These are phyloP conservation scores for Vespertilio murinus DNA, from an alignment of 2,797 vertebrate species.

Conservation along the genomic window DNA sequence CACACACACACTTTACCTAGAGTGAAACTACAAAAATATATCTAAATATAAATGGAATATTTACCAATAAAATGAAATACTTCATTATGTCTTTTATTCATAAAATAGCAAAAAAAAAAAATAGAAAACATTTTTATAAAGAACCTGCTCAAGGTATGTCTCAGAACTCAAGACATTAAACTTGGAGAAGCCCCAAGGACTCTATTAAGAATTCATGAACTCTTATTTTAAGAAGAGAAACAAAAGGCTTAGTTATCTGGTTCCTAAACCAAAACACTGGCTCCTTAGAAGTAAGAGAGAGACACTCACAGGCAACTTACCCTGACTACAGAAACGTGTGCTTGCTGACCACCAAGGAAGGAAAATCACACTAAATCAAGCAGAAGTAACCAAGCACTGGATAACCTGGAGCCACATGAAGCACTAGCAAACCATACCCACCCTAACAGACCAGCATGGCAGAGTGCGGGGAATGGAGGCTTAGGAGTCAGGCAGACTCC, in stretches of 20 bases:
- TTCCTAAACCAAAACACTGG: neutral
- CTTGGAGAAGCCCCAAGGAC: neutral
- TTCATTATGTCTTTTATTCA: neutral
- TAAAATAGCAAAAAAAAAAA: neutral
- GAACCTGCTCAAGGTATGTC: neutral
- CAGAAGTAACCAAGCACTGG: neutral
- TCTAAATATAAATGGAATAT: neutral
- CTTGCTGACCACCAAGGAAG: neutral
- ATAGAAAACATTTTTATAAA: neutral
- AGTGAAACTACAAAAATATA: neutral
- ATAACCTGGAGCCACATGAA: neutral
- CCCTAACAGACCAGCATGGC: accelerated
- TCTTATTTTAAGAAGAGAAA: neutral
- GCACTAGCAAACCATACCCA: neutral
- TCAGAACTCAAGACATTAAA: neutral
- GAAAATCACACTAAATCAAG: neutral
- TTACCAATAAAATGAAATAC: neutral
- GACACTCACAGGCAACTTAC: neutral
- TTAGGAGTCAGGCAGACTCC: neutral
- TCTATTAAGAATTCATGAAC: neutral
- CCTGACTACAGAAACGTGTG: too few species aligned
- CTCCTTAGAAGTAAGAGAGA: neutral
- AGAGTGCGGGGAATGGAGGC: accelerated
- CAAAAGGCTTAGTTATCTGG: neutral
- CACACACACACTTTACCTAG: neutral